Evolutionary conservation across 2,888 invertebrate species (phyloP), one percentile per base, ranked within the genome.

Genomic region (Hirudinaria manillensis): DNA sequence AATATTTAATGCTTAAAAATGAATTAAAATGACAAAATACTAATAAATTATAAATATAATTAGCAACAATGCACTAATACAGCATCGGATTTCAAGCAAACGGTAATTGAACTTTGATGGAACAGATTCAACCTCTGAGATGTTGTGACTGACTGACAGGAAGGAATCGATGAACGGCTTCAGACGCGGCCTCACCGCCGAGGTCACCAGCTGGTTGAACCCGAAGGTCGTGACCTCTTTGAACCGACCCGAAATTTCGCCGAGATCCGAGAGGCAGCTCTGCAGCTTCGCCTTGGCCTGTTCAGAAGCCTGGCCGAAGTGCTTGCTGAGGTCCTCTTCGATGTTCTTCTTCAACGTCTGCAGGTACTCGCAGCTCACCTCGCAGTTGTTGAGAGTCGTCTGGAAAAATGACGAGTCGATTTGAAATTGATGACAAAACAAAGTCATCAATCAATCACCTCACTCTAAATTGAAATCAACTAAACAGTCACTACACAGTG

Each of bases 311-410:
- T 84, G 82, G 53, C 81, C 78, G 75, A 83, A 83, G 32, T 83
- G 79, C 76, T 83, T 84, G 19, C 80, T 78, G 24, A 85, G 81
- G 79, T 86, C 85, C 65, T 83, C 84, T 85, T 85, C 89, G 80
- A 95, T 89, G 78, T 90, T 91, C 77, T 88, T 88, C 82, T 92
- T 92, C 53, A 99, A 87, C 0, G 93, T 92, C 83, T 92, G 92
- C 68, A 95, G 90, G 86, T 94, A 94, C 83, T 95, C 94, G 78
- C 91, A 91, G 80, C 95, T 93, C 68, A 91, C 89, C 83, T 96
- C 95, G 16, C 94, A 91, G 85, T 96, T 96, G 85, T 93, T 95
- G 79, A 95, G 85, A 81, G 92, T 91, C 34, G 91, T 90, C 91
- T 93, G 84, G 24, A 86, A 72, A n/a, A 71, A 61, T 16, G 61